Conservation (phyloP, 2,888 invertebrate genomes). For the Ceratothoa steindachneri region DNA sequence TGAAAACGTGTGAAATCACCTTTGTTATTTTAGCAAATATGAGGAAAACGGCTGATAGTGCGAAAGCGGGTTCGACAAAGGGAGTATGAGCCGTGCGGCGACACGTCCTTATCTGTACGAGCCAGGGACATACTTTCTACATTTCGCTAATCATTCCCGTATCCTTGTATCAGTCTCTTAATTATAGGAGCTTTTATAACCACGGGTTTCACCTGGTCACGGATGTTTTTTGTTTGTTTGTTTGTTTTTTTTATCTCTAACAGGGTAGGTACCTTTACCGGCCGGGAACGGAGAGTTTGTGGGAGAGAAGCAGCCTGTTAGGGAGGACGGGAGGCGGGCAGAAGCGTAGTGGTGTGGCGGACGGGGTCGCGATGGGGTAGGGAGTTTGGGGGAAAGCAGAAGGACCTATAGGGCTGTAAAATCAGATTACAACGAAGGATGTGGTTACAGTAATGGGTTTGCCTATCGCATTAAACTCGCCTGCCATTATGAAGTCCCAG, state of each 20-base stretch:
- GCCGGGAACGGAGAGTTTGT: too few relatives aligned
- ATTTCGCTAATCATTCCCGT: slow-evolving; percentile 37
- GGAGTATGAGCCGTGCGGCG: too few relatives aligned
- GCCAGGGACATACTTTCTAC: slow-evolving; percentile 36
- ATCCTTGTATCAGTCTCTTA: slow-evolving; percentile 35
- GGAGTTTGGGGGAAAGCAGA: not conserved
- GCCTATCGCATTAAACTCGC: not conserved
- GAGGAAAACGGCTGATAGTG: too few relatives aligned
- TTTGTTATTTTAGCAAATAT: too few relatives aligned
- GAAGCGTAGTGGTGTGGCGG: too few relatives aligned
- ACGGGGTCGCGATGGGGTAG: not conserved
- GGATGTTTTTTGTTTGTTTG: slow-evolving; percentile 7
- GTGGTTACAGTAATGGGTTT: not conserved
- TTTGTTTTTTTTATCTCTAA: not conserved
- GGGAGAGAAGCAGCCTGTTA: too few relatives aligned
- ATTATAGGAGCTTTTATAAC: slow-evolving; percentile 23
- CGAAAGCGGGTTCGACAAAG: too few relatives aligned
- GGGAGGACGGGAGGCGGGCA: too few relatives aligned
- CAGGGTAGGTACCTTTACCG: not conserved
- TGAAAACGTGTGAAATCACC: too few relatives aligned
- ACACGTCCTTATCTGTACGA: slow-evolving; percentile 22
- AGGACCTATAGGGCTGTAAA: not conserved
- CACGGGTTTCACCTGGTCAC: slow-evolving; percentile 3
- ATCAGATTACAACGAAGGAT: not conserved
- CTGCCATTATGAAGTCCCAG: not conserved